Conservation (phyloP, 2,113 vertebrate species). For the Neolamprologus modestus region DNA sequence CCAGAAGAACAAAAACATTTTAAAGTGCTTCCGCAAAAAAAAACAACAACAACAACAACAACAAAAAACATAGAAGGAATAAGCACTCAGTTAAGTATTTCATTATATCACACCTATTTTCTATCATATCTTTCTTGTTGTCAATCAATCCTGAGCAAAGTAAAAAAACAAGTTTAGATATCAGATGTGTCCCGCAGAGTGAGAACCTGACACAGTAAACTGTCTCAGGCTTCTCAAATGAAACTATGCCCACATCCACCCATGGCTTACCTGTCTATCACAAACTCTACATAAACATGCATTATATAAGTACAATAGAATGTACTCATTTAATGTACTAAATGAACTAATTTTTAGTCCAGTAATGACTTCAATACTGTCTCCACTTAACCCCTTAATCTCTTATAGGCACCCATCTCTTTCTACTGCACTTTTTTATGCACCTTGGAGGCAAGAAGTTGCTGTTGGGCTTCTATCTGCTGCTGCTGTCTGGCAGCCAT, state of each 20-base stretch:
- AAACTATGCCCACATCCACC: background rate
- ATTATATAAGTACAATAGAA: background rate
- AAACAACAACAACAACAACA: background rate
- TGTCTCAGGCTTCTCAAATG: slow-evolving; percentile 14
- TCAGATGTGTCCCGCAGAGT: background rate
- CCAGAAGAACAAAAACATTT: background rate
- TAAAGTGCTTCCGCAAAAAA: background rate
- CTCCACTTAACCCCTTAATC: background rate
- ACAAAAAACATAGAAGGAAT: background rate
- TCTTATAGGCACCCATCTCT: background rate
- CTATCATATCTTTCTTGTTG: background rate
- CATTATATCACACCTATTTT: background rate
- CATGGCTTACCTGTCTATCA: background rate
- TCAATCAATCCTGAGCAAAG: background rate
- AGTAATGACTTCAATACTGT: background rate
- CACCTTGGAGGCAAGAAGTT: slow-evolving; percentile 92
- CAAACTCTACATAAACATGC: background rate
- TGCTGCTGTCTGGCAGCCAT: slow-evolving; percentile 96
- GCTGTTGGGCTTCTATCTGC: slow-evolving; percentile 92
- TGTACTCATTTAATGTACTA: background rate
- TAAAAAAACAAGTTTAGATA: background rate
- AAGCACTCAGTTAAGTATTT: background rate
- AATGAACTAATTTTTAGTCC: slow-evolving; percentile 5
- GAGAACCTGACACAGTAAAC: background rate
- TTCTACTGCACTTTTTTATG: background rate